Evolutionary conservation across 2,888 invertebrate genomes (phyloP).

Genomic region (Scaeva pyrastri): DNA sequence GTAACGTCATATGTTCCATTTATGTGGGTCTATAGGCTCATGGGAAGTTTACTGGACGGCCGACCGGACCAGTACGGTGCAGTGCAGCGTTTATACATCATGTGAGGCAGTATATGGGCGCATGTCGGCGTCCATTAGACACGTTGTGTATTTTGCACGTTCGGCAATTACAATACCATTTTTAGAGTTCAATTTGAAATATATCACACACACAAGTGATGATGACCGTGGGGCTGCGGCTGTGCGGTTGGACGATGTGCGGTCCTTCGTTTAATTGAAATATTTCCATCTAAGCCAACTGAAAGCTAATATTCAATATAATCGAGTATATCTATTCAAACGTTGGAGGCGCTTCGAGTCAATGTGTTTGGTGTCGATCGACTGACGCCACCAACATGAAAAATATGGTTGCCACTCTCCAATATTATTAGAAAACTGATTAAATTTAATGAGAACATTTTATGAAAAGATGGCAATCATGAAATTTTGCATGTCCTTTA

Average conservation of each 20-base stretch:
- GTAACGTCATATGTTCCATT: slow-evolving; percentile 46
- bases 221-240: slow-evolving; percentile 60
- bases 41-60: slow-evolving; percentile 16
- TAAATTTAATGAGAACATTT: no score
- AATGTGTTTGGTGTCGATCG: not conserved
- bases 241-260: slow-evolving; percentile 59
- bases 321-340: slow-evolving; percentile 2
- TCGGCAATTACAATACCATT: slow-evolving; percentile 62
- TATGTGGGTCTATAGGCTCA: slow-evolving; percentile 40
- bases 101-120: slow-evolving; percentile 2
- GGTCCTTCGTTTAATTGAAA: slow-evolving; percentile 73
- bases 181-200: slow-evolving; percentile 66
- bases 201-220: slow-evolving; percentile 75
- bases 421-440: no score
- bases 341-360: slow-evolving; percentile 53
- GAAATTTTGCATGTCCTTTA: no score
- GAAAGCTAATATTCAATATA: slow-evolving; percentile 67
- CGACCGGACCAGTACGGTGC: not conserved
- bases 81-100: no score
- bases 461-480: no score
- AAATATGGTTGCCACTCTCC: slow-evolving; percentile 12
- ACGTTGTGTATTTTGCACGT: slow-evolving; percentile 69
- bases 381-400: not conserved
- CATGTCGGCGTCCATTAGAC: slow-evolving; percentile 60
- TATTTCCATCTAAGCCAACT: slow-evolving; percentile 62